Evolutionary conservation across 1,140 invertebrate genomes (phyloP), one percentile per base, ranked within the genome.

Genomic region (Scaptomyza hsui): DNA sequence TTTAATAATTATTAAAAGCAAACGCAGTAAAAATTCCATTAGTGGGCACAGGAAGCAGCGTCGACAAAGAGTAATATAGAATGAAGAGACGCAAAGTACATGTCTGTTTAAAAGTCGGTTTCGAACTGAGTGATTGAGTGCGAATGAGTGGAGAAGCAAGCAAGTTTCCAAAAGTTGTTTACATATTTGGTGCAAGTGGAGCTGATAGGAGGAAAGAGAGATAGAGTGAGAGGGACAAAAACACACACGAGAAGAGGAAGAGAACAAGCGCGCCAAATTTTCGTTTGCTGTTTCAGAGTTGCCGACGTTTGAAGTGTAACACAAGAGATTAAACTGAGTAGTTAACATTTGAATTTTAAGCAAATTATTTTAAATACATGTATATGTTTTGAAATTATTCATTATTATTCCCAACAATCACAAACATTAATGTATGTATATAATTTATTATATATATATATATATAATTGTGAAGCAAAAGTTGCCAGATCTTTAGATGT

Each of bases 21-120:
- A 13, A 12, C 81, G 73, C 1, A 86, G 41, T 15, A 85, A 68
- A 32, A 86, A 18, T 62, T 85, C 82, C 81, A 85, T 85, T 49
- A 13, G n/a, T 29, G 26, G 26, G 24, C 24, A 29, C 26, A 9
- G 26, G 9, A 1, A 29, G 26, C 26, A 29, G 26, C 26, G 26
- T 2, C 37, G 12, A 13, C 5, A 29, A 57, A 24, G 4, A 15
- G 26, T n/a, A n/a, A 35, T 1, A 0, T 32, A 5, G 1, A 45
- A 53, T 9, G 0, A 1, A 18, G 3, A 13, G 4, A 0, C 1
- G 5, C 0, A 12, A 9, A 18, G n/a, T 12, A 48, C 51, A 18
- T 13, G 9, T 10, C 26, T 6, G 18, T 26, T 42, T 1, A 26
- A n/a, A 29, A 18, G 51, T 13, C 13, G 35, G 24, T 24, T 15